Evolutionary conservation across 2,888 invertebrate species (phyloP), one percentile per base, ranked within the genome.

Genomic region (Dolichopus griseipennis): DNA sequence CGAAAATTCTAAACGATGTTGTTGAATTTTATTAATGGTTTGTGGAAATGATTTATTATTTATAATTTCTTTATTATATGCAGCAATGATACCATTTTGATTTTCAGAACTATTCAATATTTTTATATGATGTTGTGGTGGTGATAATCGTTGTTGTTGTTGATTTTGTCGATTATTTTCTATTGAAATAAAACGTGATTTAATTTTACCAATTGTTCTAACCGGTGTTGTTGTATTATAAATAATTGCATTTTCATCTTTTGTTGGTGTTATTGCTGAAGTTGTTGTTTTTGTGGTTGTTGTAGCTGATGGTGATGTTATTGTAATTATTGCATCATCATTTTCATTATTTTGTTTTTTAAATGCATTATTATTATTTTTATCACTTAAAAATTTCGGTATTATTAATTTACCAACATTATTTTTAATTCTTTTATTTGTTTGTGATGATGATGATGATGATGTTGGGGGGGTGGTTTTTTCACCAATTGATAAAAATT

Each of bases 321-420:
- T 22, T 22, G 62, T 22, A 21, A 61, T 61, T 22, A 62, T 62
- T 62, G 21, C 15, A 22, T 9, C 27, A 22, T 15, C 12, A 62
- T 62, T 22, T 62, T 62, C 15, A 27, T 62, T 27, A 61, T 61
- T 21, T n/a, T 2, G 20, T 9, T 9, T 61, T 1, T 61, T 61
- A 27, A 27, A 27, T 27, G 27, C 27, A 27, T 62, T 27, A 10
- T 22, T 62, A 62, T 4, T 27, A 27, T 22, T 62, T 15, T 77
- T 78, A 37, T 73, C 74, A 61, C 69, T 76, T 6, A 77, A 72
- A 68, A 81, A 80, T 0, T 74, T 76, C 18, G 81, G 81, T 71
- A 81, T 61, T 66, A 78, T 71, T 2, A 81, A 70, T 70, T 79
- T 80, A 22, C 81, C 80, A 34, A 80, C 74, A 0, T 79, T 76